Conservation (phyloP, 2,113 vertebrate species). For the Heliornis fulica region DNA sequence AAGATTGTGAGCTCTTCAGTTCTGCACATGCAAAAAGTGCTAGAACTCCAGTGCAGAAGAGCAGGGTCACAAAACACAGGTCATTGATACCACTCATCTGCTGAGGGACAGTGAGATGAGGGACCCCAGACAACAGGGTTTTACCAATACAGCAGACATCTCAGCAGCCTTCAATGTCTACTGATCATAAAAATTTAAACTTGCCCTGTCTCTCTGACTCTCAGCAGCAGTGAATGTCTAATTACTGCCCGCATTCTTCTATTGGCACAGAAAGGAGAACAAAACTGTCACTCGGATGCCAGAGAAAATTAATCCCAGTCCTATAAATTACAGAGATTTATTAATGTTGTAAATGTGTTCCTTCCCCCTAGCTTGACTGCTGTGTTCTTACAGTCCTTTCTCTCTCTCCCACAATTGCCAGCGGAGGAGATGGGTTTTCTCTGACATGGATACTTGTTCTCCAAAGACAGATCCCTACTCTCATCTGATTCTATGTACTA, state of each 20-base stretch:
- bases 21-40: neutral
- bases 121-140: neutral
- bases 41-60: neutral
- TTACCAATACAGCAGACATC: neutral
- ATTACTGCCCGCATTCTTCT: constrained; percentile 24
- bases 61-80: neutral
- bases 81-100: neutral
- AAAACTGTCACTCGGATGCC: constrained; percentile 20
- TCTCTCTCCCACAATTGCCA: neutral
- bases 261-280: neutral
- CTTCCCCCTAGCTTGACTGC: neutral
- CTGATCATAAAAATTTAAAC: constrained; percentile 14
- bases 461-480: neutral
- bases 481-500: neutral
- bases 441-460: neutral
- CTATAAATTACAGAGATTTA: constrained; percentile 45
- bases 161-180: neutral
- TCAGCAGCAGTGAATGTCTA: neutral
- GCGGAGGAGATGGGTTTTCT: neutral
- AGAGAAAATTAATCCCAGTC: constrained; percentile 44
- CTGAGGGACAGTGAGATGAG: neutral
- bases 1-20: neutral
- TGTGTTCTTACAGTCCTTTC: neutral
- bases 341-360: constrained; percentile 22
- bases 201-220: neutral